Percentiles rank a stretch among this genome's conserved stretches.
Conservation (phyloP, 2,888 invertebrate genomes). For the Escarpia spicata region DNA sequence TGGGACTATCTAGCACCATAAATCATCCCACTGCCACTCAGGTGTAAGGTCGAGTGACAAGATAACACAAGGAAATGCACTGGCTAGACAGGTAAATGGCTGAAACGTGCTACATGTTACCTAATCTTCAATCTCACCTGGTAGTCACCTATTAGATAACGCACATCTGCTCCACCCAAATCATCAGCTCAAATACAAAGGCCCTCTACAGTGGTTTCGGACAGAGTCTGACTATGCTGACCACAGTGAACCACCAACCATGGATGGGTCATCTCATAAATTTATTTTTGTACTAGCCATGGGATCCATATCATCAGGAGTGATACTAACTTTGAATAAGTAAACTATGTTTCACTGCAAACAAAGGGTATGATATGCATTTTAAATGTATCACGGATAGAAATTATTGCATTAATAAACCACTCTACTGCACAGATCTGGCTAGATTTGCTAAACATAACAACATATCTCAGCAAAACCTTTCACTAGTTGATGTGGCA, state of each 20-base stretch:
- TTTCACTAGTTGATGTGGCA: background rate
- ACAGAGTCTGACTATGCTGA: too few species aligned
- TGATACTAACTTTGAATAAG: too few species aligned
- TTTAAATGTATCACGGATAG: too few species aligned
- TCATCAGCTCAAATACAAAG: background rate
- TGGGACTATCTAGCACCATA: background rate
- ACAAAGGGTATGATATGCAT: too few species aligned
- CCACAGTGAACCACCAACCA: too few species aligned
- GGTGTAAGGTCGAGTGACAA: background rate
- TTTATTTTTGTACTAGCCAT: too few species aligned
- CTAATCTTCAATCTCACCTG: background rate
- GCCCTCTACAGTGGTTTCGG: background rate
- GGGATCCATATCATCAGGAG: too few species aligned
- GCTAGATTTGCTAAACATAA: too few species aligned
- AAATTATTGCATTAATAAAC: too few species aligned
- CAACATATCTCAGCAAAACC: background rate
- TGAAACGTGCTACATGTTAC: background rate
- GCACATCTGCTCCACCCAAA: background rate
- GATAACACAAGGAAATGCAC: background rate
- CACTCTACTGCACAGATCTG: too few species aligned
- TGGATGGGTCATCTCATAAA: too few species aligned
- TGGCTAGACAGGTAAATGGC: constrained; percentile 1
- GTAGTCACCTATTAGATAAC: background rate
- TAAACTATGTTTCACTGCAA: too few species aligned
- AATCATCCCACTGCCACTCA: background rate